Conservation (phyloP, 1,140 invertebrate species). For the Drosophila azteca region DNA sequence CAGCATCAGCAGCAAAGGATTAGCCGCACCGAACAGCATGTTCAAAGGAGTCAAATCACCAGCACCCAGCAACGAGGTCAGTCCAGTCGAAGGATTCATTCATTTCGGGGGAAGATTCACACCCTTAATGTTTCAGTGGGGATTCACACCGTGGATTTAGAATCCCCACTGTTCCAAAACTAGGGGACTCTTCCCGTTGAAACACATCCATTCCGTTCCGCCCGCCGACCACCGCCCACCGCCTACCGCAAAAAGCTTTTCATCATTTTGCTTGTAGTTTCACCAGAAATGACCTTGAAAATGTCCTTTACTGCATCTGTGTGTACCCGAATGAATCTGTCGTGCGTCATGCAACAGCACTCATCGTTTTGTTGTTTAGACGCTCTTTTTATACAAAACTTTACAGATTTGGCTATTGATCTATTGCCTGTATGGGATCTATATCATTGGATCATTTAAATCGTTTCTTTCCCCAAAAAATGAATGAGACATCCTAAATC, state of each 20-base stretch:
- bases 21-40: constrained; percentile 89
- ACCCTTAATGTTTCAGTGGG: constrained; percentile 48
- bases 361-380: too few species aligned
- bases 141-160: constrained; percentile 78
- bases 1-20: constrained; percentile 87
- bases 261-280: constrained; percentile 19
- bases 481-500: too few species aligned
- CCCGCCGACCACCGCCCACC: too few species aligned
- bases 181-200: neutral
- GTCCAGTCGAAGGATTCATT: constrained; percentile 60
- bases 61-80: constrained; percentile 90
- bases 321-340: too few species aligned
- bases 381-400: too few species aligned
- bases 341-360: too few species aligned
- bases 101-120: constrained; percentile 32
- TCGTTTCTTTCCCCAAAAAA: too few species aligned
- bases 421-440: too few species aligned
- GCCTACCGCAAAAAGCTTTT: constrained; percentile 20
- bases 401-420: too few species aligned
- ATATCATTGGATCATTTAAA: too few species aligned
- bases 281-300: constrained; percentile 21
- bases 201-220: constrained; percentile 23
- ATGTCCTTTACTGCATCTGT: neutral
- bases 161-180: constrained; percentile 53
- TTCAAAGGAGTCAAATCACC: constrained; percentile 89